Evolutionary conservation across 1,140 invertebrate species (phyloP), one percentile per base, ranked within the genome.

Genomic region (Delia radicum): DNA sequence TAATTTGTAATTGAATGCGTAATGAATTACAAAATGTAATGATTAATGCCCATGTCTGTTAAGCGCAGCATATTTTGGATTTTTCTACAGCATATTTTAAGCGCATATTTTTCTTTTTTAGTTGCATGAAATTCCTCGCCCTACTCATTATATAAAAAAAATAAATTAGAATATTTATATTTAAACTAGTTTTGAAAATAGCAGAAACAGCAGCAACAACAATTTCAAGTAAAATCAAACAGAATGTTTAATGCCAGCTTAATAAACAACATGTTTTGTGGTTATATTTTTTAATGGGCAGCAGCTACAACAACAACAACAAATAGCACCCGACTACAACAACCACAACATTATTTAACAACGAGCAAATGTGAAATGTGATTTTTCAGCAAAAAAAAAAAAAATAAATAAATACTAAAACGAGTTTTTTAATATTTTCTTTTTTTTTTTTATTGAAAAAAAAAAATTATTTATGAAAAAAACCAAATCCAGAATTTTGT

Each of bases 351-450:
- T 33, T 33, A 55, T 21, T 13, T 27, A 63, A 26, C 61, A 63
- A 63, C 61, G 26, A 63, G 26, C 27, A 63, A 65, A 42, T 42
- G 37, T 42, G 62, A 65, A 65, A 65, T 65, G 62, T 29, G 62
- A 65, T 65, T 65, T 65, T 65, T 65, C 62, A 65, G 62, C 62
- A 65, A 65, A 65, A 65, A 65, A 65, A 65, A 65, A 65, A 65
- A 65, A 65, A 65, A 65, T 29, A 65, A 65, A 65, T 29, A 65
- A 65, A 27, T 29, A 15, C 29, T 28, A 65, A 65, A 65, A 65
- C 62, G 29, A 65, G 62, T 65, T 65, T n/a, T n/a, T 65, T 65
- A 15, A 65, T 65, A 65, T 65, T 65, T 65, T 65, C 62, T 65
- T 65, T 65, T 65, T 65, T 65, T 65, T 65, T 29, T 65, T 65